Evolutionary conservation across 2,797 vertebrate species (phyloP), one percentile per base, ranked within the genome.

Genomic region (Microcaecilia unicolor): DNA sequence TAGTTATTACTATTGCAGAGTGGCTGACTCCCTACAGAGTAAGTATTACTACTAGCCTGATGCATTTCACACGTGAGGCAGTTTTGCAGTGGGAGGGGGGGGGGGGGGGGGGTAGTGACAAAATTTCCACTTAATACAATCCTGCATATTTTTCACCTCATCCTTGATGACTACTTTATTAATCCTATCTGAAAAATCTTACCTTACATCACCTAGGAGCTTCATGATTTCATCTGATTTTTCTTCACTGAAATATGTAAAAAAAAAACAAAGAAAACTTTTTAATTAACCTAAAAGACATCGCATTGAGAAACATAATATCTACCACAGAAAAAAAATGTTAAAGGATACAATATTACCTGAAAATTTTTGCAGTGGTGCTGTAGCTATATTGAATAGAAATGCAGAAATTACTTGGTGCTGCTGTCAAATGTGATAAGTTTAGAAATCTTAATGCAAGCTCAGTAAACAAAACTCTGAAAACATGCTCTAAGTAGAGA

Each of bases 221-320:
- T 97, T 99, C 72, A 93, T 87, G 48, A 96, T 94, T 71, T 98
- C 95, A 58, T 99, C 94, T n/a, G 94, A 97, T 49, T 96, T 99
- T 70, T 99, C 96, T 70, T 99, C 93, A 75, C 96, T 99, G 75
- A 38, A 68, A 81, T n/a, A 61, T 4, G 65, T 67, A 68, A 50
- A 27, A 21, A 0, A 0, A 15, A 21, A 41, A n/a, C n/a, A n/a
- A n/a, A n/a, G n/a, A n/a, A n/a, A n/a, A n/a, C n/a, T n/a, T 28
- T 46, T 25, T 2, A 38, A 55, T 33, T 50, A 13, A 17, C 25
- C 45, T 48, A 19, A 35, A n/a, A n/a, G n/a, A 34, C 8, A 19
- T 5, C 29, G 33, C 18, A 6, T 44, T 32, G 22, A 42, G 40
- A 22, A 32, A 43, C 32, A 26, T 25, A 55, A 38, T 27, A 22